Base-by-base conservation (phyloP, 2,888 invertebrate species). In the Nomada goodeniana region DNA sequence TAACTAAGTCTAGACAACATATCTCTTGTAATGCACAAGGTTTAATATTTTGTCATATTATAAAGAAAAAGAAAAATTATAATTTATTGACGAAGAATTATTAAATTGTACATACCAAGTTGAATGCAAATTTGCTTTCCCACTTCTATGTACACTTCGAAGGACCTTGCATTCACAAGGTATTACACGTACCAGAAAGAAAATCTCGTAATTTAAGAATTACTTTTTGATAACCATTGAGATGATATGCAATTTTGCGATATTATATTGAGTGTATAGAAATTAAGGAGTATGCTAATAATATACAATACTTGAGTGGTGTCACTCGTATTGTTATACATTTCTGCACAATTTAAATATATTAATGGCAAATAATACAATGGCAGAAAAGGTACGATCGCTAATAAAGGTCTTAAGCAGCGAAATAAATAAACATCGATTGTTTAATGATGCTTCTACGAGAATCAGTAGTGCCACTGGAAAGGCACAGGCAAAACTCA, bases 401-500 rank as follows among this genome's bases (percentile, higher is more conserved):
- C 55, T 93, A 18, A 47, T 90, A 1, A 91, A 89, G 72, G 71
- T 80, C 20, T 60, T 93, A 57, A 84, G 87, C 1, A 79, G 86
- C 42, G 86, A 89, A 80, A 82, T 92, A 44, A 88, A 88, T 70
- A 91, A 90, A 80, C 87, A 89, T 10, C 86, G 86, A 26, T 29
- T 92, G 52, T 72, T 91, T 47, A 82, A 90, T 65, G 89, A 89
- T 76, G 89, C 91, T 9, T 87, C 87, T 20, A 80, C 76, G 63
- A 89, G 85, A 20, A 83, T 92, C 29, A 90, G 87, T 74, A 91
- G 83, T 82, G 89, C 89, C 5, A 84, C 91, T 20, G 91, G 84
- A 70, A 90, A 80, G 76, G 91, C 91, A 5, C 92, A 92, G 44
- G 76, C 83, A 36, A 91, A 89, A 69, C 82, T 93, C 10, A 82